Evolutionary conservation across 2,113 vertebrate genomes (phyloP).

Genomic region (Falco punctatus): DNA sequence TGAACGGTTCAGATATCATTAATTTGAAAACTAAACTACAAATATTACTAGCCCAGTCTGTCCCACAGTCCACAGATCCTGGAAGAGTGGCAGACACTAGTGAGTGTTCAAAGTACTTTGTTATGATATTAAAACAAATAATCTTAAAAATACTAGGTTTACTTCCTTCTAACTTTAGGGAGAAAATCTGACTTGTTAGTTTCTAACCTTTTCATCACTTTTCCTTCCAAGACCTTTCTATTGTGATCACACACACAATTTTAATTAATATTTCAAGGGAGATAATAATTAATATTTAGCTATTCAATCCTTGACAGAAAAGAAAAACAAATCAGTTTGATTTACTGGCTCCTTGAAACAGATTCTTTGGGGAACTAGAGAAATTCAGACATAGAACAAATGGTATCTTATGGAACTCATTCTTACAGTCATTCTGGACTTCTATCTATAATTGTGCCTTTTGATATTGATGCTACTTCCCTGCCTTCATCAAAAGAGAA

Average conservation of each 20-base stretch:
- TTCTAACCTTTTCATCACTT: background rate
- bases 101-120: background rate
- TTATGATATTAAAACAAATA: background rate
- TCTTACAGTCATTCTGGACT: background rate
- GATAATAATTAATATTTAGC: conserved; percentile 17
- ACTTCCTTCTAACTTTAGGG: background rate
- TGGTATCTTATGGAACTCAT: background rate
- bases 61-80: background rate
- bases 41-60: background rate
- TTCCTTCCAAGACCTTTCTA: background rate
- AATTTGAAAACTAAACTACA: background rate
- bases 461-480: background rate
- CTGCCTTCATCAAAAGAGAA: background rate
- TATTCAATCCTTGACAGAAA: background rate
- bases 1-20: background rate
- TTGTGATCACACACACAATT: background rate
- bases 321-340: background rate
- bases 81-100: background rate
- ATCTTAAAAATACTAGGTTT: background rate
- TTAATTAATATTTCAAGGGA: background rate
- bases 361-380: conserved; percentile 1
- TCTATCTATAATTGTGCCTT: background rate
- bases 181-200: background rate
- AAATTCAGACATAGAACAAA: conserved; percentile 39
- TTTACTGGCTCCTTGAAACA: conserved; percentile 3